A percentile compares a stretch with the other conserved stretches of the same genome.
Evolutionary conservation across 2,113 vertebrate genomes (phyloP).

Genomic region (Puffinus mauretanicus): DNA sequence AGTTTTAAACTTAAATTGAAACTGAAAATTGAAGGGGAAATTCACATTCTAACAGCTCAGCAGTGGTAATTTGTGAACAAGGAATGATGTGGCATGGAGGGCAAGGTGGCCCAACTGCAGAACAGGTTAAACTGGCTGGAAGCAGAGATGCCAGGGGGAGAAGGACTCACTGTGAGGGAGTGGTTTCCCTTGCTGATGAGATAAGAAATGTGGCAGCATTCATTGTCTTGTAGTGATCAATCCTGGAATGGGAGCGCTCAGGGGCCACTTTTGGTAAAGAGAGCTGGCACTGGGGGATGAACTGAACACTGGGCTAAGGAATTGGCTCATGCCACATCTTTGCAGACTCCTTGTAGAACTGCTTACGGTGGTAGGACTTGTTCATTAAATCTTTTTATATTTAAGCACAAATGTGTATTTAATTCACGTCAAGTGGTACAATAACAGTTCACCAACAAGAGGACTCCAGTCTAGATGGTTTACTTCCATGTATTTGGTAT

Average conservation of each 20-base stretch:
- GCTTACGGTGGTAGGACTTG: fast-evolving
- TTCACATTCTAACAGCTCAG: not conserved
- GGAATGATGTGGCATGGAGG: not conserved
- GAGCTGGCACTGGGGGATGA: not conserved
- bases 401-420: not conserved
- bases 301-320: too few relatives aligned
- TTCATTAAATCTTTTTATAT: not conserved
- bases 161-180: not conserved
- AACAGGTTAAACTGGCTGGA: not conserved
- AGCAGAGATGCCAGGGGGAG: not conserved
- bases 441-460: not conserved
- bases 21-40: not conserved
- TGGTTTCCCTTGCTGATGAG: not conserved
- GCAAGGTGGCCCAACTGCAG: not conserved
- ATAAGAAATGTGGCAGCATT: not conserved
- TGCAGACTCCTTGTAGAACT: not conserved
- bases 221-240: not conserved
- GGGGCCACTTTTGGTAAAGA: not conserved
- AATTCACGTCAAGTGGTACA: not conserved
- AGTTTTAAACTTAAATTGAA: not conserved
- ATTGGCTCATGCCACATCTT: fast-evolving
- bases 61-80: not conserved
- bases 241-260: not conserved
- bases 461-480: not conserved
- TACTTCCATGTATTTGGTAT: not conserved